These are phyloP conservation scores for Perdita meconis DNA, from an alignment of 2,888 invertebrate genomes.

Conservation along the genomic window DNA sequence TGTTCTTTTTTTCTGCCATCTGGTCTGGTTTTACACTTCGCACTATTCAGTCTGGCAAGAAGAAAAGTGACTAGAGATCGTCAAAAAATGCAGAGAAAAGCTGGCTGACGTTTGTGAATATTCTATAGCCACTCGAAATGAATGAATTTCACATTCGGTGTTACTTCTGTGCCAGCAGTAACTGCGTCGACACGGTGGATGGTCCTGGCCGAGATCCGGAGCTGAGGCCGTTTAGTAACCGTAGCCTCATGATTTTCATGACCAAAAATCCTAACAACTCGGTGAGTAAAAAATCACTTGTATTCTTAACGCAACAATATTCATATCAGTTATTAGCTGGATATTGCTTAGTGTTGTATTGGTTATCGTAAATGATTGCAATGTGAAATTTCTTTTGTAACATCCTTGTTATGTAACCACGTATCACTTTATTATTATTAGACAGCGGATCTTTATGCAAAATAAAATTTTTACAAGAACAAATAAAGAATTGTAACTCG, in stretches of 20 bases:
- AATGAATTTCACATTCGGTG: constrained; percentile 64
- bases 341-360: too few species aligned
- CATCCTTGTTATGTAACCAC: too few species aligned
- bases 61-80: not conserved
- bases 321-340: too few species aligned
- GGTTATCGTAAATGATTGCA: too few species aligned
- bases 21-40: not conserved
- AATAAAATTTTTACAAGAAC: too few species aligned
- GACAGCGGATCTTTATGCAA: too few species aligned
- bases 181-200: constrained; percentile 83
- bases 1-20: too few species aligned
- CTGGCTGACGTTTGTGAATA: not conserved
- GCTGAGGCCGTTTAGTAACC: constrained; percentile 83
- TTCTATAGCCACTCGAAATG: not conserved
- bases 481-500: too few species aligned
- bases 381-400: too few species aligned
- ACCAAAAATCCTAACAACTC: constrained; percentile 82
- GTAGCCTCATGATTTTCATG: constrained; percentile 83
- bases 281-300: constrained; percentile 68
- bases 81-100: not conserved
- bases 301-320: not conserved
- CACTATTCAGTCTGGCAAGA: too few species aligned
- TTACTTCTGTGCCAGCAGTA: constrained; percentile 73
- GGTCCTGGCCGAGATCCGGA: constrained; percentile 83
- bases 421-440: too few species aligned